phyloP scores from a whole-genome alignment of 2,113 vertebrate species.

The Crotalus viridis region DNA sequence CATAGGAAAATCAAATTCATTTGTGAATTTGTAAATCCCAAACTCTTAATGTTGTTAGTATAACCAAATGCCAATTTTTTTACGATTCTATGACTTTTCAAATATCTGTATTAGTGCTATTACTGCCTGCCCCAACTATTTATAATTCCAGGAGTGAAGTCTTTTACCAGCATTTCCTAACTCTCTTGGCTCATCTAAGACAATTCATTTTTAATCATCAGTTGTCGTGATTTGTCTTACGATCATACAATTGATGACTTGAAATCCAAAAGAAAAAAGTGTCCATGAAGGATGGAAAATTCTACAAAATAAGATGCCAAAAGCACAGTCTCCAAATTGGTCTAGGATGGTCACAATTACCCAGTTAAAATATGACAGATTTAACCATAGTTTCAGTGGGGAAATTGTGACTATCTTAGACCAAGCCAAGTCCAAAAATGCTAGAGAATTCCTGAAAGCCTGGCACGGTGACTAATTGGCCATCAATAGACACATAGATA shows the following conservation, averaged over 20 bases:
- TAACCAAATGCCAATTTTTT: background rate
- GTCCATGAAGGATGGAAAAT: background rate
- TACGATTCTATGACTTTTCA: background rate
- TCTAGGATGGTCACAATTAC: background rate
- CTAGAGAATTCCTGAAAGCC: background rate
- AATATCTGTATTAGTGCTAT: background rate
- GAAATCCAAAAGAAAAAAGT: background rate
- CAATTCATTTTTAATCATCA: background rate
- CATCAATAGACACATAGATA: background rate
- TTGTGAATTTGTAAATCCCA: background rate
- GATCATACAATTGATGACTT: background rate
- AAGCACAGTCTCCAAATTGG: background rate
- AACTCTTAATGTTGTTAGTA: background rate
- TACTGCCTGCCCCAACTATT: background rate
- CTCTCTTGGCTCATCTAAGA: background rate
- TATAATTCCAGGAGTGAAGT: background rate
- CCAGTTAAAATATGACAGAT: background rate
- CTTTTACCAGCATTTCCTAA: background rate
- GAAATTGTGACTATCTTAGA: background rate
- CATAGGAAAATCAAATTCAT: background rate
- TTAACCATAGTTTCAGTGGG: background rate
- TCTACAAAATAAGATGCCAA: background rate
- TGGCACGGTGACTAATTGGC: background rate
- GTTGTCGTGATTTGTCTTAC: background rate
- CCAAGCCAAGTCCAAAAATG: background rate